phyloP scores from a whole-genome alignment of 2,888 invertebrate genomes.

The Cactoblastis cactorum region DNA sequence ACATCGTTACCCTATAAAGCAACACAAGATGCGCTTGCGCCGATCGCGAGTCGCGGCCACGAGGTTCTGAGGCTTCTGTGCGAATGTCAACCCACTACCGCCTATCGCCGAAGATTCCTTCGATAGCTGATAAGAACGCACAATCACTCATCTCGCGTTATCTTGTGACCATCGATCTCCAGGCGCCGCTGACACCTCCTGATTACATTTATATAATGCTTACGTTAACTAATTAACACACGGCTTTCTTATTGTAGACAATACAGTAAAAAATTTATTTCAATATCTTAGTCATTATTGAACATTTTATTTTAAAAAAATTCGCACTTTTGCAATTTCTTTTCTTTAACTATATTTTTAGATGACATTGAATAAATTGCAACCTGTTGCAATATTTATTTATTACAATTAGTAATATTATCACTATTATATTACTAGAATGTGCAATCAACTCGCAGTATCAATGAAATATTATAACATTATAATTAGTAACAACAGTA shows the following conservation, averaged over 20 bases:
- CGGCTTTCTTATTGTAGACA: constrained; percentile 11
- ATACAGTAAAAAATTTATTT: too few species aligned
- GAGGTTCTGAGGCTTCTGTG: constrained; percentile 71
- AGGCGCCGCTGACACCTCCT: constrained; percentile 31
- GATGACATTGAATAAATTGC: too few species aligned
- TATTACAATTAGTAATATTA: too few species aligned
- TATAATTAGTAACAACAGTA: too few species aligned
- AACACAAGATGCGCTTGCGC: constrained; percentile 46
- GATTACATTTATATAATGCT: constrained; percentile 27
- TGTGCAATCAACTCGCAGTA: too few species aligned
- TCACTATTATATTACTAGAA: too few species aligned
- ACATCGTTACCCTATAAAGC: constrained; percentile 64
- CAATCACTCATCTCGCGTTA: constrained; percentile 69
- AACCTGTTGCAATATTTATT: too few species aligned
- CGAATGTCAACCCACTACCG: constrained; percentile 63
- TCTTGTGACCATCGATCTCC: constrained; percentile 63
- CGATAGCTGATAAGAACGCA: constrained; percentile 62
- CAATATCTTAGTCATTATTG: too few species aligned
- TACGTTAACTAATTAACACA: constrained; percentile 34
- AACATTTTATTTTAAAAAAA: too few species aligned
- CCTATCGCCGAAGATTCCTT: constrained; percentile 62
- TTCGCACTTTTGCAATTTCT: too few species aligned
- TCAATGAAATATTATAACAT: too few species aligned
- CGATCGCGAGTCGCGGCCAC: constrained; percentile 34
- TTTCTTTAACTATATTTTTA: too few species aligned